Conservation (phyloP, 2,797 vertebrate species). For the Sardinella longiceps region DNA sequence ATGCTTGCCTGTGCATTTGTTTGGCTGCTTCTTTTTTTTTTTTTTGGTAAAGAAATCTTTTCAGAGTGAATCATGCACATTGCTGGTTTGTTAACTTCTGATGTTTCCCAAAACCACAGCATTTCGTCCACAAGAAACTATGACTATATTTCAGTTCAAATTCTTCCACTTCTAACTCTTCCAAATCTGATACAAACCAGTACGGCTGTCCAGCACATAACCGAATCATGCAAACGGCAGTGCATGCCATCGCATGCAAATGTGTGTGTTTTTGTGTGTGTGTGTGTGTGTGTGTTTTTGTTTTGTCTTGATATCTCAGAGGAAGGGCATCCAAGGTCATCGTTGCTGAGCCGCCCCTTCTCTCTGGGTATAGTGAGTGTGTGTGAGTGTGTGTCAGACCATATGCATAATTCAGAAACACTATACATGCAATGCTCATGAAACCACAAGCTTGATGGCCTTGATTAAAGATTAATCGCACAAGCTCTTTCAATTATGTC, state of each 20-base stretch:
- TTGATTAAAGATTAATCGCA: conserved; percentile 1
- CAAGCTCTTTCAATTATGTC: conserved; percentile 1
- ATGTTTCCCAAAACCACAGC: not conserved
- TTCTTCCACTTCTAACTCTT: not conserved
- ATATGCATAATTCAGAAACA: not conserved
- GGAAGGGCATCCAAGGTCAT: not conserved
- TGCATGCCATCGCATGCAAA: not conserved
- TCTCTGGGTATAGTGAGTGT: not conserved
- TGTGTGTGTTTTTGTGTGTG: not conserved
- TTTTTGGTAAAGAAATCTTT: not conserved
- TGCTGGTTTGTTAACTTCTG: not conserved
- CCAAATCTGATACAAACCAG: not conserved
- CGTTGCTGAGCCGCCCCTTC: not conserved
- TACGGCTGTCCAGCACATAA: not conserved
- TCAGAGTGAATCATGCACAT: not conserved
- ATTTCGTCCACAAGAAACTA: not conserved
- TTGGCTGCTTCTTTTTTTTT: too few relatives aligned
- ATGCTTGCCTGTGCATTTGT: not conserved
- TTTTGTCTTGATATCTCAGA: not conserved
- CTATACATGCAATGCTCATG: not conserved
- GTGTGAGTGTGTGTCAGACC: not conserved
- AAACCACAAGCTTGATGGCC: not conserved
- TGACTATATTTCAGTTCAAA: not conserved
- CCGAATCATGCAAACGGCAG: not conserved
- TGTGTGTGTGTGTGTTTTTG: not conserved